A percentile compares a stretch with the other conserved stretches of the same genome.
These are phyloP conservation scores for Eulemur mongoz DNA, from an alignment of 2,797 vertebrate genomes.

Conservation along the genomic window DNA sequence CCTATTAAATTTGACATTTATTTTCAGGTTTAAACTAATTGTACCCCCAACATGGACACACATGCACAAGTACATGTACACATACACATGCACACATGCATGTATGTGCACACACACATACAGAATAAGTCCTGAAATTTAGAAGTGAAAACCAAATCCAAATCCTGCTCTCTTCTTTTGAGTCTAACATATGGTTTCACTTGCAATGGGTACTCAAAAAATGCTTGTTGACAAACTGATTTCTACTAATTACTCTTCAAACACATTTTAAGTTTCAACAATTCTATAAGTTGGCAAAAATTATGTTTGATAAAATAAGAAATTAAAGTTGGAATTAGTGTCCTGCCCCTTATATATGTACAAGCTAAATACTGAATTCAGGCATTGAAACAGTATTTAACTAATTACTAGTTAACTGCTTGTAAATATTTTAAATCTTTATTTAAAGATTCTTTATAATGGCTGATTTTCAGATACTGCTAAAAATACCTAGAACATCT, in stretches of 20 bases:
- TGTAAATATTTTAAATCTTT: slow-evolving; percentile 56
- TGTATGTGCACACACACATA: background rate
- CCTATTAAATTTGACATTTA: slow-evolving; percentile 31
- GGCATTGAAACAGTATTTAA: slow-evolving; percentile 31
- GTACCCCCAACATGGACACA: background rate
- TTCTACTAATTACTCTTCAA: slow-evolving; percentile 65
- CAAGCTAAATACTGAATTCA: slow-evolving; percentile 17
- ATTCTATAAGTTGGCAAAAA: slow-evolving; percentile 58
- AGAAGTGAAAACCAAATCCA: slow-evolving; percentile 44
- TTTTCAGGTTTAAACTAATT: slow-evolving; percentile 40
- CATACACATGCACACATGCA: background rate
- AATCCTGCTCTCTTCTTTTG: slow-evolving; percentile 47
- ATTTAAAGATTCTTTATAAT: slow-evolving; percentile 6
- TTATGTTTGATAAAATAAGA: slow-evolving; percentile 46
- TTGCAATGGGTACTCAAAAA: slow-evolving; percentile 44
- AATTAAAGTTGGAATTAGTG: slow-evolving; percentile 41
- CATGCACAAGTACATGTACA: background rate
- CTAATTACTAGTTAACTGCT: slow-evolving; percentile 23
- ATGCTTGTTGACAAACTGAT: slow-evolving; percentile 51
- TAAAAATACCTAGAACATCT: background rate
- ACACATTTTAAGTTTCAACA: slow-evolving; percentile 57
- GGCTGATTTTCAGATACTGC: background rate
- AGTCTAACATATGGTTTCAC: slow-evolving; percentile 56
- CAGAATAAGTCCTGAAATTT: background rate
- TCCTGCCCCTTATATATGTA: background rate